Percentiles rank a stretch among this genome's conserved stretches.
Conservation (phyloP, 2,888 invertebrate species). For the Xylocampa areola region DNA sequence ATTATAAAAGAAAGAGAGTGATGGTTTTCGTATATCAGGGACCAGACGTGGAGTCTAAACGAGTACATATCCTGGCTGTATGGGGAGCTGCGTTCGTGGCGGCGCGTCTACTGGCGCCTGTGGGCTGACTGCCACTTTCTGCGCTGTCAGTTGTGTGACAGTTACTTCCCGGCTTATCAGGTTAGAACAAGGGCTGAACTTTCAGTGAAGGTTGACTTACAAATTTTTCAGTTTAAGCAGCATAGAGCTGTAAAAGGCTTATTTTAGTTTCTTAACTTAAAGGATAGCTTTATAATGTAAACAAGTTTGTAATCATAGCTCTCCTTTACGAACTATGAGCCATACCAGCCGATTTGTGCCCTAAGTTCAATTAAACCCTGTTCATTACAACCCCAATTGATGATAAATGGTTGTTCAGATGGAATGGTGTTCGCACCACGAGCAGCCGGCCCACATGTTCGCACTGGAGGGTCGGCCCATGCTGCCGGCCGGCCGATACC, state of each 20-base stretch:
- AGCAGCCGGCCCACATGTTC: constrained; percentile 94
- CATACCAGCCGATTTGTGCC: too few species aligned
- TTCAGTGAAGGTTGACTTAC: background rate
- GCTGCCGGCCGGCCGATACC: constrained; percentile 93
- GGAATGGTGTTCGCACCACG: constrained; percentile 95
- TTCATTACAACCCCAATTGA: too few species aligned
- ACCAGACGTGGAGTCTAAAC: constrained; percentile 94
- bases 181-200: constrained; percentile 58
- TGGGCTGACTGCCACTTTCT: constrained; percentile 98
- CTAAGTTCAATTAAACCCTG: too few species aligned
- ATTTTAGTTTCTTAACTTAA: too few species aligned
- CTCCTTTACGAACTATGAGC: too few species aligned
- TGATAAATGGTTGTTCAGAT: constrained; percentile 81
- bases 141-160: constrained; percentile 94
- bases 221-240: background rate
- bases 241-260: too few species aligned
- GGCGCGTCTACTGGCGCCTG: constrained; percentile 97
- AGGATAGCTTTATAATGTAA: too few species aligned
- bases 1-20: too few species aligned
- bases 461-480: constrained; percentile 92
- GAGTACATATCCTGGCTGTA: constrained; percentile 94
- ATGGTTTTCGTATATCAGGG: constrained; percentile 81
- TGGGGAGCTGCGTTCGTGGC: constrained; percentile 95
- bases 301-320: too few species aligned
- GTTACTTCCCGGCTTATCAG: constrained; percentile 93